phyloP scores from a whole-genome alignment of 2,888 invertebrate species.

The Keiferia lycopersicella region DNA sequence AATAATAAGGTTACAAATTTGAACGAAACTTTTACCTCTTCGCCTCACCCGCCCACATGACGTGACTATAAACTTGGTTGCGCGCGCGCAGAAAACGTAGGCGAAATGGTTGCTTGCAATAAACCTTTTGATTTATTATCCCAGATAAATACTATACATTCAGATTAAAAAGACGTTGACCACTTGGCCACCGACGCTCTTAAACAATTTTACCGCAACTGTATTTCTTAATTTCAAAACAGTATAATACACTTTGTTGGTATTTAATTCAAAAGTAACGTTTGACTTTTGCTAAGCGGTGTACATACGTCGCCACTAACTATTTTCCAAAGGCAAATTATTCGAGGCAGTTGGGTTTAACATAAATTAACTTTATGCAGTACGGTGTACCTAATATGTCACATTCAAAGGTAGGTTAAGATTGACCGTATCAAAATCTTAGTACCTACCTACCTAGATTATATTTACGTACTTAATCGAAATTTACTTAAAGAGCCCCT shows the following conservation, averaged over 20 bases:
- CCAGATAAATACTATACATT: conserved; percentile 34
- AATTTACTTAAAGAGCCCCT: too few species aligned
- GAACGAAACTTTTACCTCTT: conserved; percentile 18
- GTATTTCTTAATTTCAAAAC: too few species aligned
- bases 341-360: too few species aligned
- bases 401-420: not conserved
- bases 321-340: too few species aligned
- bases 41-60: conserved; percentile 36
- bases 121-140: conserved; percentile 43
- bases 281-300: too few species aligned
- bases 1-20: conserved; percentile 8
- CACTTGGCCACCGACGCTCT: too few species aligned
- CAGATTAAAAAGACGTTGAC: conserved; percentile 24
- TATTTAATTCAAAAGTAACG: too few species aligned
- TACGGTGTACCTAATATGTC: not conserved
- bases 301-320: too few species aligned
- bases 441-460: too few species aligned
- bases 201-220: too few species aligned
- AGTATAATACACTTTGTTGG: too few species aligned
- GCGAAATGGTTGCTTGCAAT: conserved; percentile 40
- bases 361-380: conserved; percentile 13
- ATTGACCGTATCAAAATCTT: not conserved
- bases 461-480: too few species aligned
- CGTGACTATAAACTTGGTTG: conserved; percentile 28
- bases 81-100: conserved; percentile 36